A percentile compares a stretch with the other conserved stretches of the same genome.
Conservation (phyloP, 2,113 vertebrate genomes). For the Neogobius melanostomus region DNA sequence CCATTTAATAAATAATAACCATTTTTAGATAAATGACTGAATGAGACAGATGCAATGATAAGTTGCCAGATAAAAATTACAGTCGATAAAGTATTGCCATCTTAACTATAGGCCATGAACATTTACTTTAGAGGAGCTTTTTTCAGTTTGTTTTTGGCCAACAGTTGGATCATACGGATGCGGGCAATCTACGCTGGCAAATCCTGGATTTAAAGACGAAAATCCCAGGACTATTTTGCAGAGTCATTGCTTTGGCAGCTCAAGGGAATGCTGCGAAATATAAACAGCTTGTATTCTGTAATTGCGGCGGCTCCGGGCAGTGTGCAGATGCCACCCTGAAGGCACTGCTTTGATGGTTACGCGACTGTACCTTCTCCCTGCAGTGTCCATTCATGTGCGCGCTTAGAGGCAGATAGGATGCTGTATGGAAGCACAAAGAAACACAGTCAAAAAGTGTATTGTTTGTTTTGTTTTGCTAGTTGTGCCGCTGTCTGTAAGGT, state of each 20-base stretch:
- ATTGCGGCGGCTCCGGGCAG: conserved; percentile 64
- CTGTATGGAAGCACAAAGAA: conserved; percentile 51
- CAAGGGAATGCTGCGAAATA: conserved; percentile 67
- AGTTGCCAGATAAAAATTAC: conserved; percentile 20
- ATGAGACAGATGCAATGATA: conserved; percentile 18
- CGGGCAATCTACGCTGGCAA: conserved; percentile 60
- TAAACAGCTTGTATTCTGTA: conserved; percentile 70
- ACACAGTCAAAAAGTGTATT: conserved; percentile 9
- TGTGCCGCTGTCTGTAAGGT: no score
- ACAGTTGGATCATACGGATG: conserved; percentile 56
- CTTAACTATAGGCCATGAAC: conserved; percentile 25
- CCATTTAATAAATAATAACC: conserved; percentile 6
- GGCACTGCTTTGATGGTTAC: conserved; percentile 55
- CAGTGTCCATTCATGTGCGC: conserved; percentile 72
- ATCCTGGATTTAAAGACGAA: conserved; percentile 62
- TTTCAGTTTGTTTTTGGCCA: conserved; percentile 52
- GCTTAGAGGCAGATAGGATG: conserved; percentile 65
- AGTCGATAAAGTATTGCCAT: conserved; percentile 27
- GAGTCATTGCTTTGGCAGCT: conserved; percentile 72
- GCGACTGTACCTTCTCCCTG: conserved; percentile 64
- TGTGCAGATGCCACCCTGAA: conserved; percentile 69
- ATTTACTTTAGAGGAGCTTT: conserved; percentile 27
- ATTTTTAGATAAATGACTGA: background rate
- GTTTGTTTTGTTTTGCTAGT: background rate
- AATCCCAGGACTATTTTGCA: conserved; percentile 61